Evolutionary conservation across 2,888 invertebrate genomes (phyloP), one percentile per base, ranked within the genome.

Genomic region (Polydrusus cervinus): DNA sequence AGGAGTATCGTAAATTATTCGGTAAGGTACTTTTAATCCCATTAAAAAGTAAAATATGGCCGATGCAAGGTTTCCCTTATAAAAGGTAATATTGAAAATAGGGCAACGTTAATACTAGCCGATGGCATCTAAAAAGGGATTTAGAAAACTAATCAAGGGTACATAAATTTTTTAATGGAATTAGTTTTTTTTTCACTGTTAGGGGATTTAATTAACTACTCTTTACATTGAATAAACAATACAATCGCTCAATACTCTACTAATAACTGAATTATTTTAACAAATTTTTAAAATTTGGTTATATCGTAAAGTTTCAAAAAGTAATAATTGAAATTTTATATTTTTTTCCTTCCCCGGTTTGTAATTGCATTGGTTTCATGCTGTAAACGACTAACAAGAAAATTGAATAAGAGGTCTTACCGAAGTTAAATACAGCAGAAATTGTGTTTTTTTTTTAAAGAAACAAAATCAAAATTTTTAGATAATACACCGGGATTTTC

Each of bases 71-170:
- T 38, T 38, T 60, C 38, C 57, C 38, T 60, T 60, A 60, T 38
- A 57, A 60, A 60, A 60, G 38, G 13, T 68, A 73, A 73, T 68
- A 73, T 68, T 61, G 73, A 51, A 73, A 73, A 62, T 68, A 68
- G 62, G 67, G 53, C 73, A 68, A 49, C 51, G 67, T 53, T 73
- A 68, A 61, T 68, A 51, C 53, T 49, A 9, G 25, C 57, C 64
- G 14, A 40, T 49, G 43, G 47, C 45, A 34, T 71, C 55, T 43
- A 34, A 64, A 64, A 34, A 30, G 47, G 47, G 49, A 64, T 64
- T 45, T 64, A 64, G 38, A 60, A 38, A 60, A 38, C 34, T 40
- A 60, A 60, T 38, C 38, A 60, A 18, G 57, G 38, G 10, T 38
- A 60, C 57, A 38, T 60, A 60, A 38, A 38, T 60, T 60, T 38